These are phyloP conservation scores for Hedya salicella DNA, from an alignment of 2,888 invertebrate genomes.

Conservation along the genomic window DNA sequence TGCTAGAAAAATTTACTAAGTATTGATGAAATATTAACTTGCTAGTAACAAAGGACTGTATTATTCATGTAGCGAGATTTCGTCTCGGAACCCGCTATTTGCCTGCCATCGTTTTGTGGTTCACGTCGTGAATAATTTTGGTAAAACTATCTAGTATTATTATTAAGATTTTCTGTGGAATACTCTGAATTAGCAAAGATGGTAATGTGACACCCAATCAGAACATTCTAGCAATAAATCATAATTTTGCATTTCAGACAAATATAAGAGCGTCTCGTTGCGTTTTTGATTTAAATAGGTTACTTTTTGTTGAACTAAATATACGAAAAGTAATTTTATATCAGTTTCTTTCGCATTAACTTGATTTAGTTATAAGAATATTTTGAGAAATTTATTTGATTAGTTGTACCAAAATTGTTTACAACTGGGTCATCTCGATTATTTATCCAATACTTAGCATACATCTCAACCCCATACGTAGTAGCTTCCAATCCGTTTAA, in stretches of 20 bases:
- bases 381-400: too few species aligned
- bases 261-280: too few species aligned
- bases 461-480: conserved; percentile 58
- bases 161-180: too few species aligned
- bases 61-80: neutral
- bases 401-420: neutral
- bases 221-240: too few species aligned
- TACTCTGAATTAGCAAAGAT: too few species aligned
- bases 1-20: conserved; percentile 19
- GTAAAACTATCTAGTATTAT: neutral
- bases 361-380: neutral
- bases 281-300: too few species aligned
- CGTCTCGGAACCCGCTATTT: neutral
- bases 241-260: too few species aligned
- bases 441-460: conserved; percentile 13
- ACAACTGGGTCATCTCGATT: neutral
- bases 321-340: too few species aligned
- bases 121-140: conserved; percentile 5
- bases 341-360: too few species aligned
- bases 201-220: too few species aligned
- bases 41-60: neutral
- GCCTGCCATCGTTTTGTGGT: neutral
- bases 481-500: conserved; percentile 65
- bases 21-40: neutral
- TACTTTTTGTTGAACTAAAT: too few species aligned